These are phyloP conservation scores for Furnarius figulus DNA, from an alignment of 2,113 vertebrate species.

Conservation along the genomic window DNA sequence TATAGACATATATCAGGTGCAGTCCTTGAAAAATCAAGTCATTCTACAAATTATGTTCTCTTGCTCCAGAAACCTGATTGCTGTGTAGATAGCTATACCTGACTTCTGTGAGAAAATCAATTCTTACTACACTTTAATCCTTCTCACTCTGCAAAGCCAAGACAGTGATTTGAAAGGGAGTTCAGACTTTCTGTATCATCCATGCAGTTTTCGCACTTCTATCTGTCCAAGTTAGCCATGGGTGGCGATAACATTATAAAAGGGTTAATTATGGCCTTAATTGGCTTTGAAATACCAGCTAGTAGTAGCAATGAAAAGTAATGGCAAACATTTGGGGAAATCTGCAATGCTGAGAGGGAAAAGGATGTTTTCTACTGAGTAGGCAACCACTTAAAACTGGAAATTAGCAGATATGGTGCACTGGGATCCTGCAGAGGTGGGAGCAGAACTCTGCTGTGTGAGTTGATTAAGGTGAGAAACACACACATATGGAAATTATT, in stretches of 20 bases:
- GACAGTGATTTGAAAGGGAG: background rate
- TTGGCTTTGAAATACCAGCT: background rate
- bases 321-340: background rate
- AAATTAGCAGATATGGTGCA: background rate
- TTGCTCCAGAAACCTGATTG: conserved; percentile 11
- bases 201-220: background rate
- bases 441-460: background rate
- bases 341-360: background rate
- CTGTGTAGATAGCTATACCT: background rate
- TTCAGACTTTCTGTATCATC: background rate
- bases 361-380: background rate
- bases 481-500: too few species aligned
- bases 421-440: background rate
- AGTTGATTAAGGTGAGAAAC: background rate
- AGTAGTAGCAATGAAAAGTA: background rate
- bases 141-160: background rate
- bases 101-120: conserved; percentile 39
- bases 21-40: conserved; percentile 32
- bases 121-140: conserved; percentile 43
- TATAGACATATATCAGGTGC: background rate
- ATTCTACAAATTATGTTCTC: conserved; percentile 29
- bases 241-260: background rate
- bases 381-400: background rate
- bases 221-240: background rate
- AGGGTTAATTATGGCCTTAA: background rate